A percentile compares a stretch with the other conserved stretches of the same genome.
Conservation (phyloP, 2,113 vertebrate genomes). For the Antechinus stuartii region DNA sequence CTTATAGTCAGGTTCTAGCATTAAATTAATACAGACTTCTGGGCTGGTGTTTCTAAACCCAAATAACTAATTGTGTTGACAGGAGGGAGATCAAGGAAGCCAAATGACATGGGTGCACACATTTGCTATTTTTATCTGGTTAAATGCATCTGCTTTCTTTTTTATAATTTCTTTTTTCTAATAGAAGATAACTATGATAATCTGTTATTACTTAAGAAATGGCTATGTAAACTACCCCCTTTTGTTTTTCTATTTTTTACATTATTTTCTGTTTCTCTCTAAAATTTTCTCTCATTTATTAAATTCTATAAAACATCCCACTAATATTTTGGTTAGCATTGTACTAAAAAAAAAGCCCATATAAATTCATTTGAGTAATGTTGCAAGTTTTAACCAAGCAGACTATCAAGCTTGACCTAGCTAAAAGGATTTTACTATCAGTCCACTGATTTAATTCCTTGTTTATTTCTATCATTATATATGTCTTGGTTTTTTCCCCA, state of each 20-base stretch:
- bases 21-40: not conserved
- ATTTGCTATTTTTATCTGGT: not conserved
- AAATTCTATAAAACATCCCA: not conserved
- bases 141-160: not conserved
- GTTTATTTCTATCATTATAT: not conserved
- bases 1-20: not conserved
- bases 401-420: not conserved
- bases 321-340: not conserved
- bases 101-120: not conserved
- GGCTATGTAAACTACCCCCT: not conserved
- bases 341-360: not conserved
- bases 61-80: not conserved
- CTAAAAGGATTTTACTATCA: not conserved
- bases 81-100: not conserved
- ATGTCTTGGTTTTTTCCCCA: not conserved
- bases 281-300: not conserved
- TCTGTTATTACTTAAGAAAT: not conserved
- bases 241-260: not conserved
- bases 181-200: not conserved
- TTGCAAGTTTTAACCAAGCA: not conserved
- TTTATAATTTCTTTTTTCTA: not conserved
- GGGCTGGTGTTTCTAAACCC: not conserved
- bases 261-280: not conserved
- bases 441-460: not conserved
- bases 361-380: not conserved